These are phyloP conservation scores for Megalops cyprinoides DNA, from an alignment of 2,797 vertebrate species.

Conservation along the genomic window DNA sequence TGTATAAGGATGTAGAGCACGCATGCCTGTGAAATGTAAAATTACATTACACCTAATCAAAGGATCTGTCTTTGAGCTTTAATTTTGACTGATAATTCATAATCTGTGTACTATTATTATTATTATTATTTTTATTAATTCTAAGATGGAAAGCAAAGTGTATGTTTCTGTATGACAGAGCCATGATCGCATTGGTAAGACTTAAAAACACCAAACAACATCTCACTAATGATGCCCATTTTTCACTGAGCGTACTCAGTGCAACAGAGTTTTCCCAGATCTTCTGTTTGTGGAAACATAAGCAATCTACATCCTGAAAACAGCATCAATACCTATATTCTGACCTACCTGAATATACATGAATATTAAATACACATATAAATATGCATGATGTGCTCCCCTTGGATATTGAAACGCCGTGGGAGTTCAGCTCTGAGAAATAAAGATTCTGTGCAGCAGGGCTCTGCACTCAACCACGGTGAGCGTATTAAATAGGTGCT, in stretches of 20 bases:
- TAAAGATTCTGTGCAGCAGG: constrained; percentile 32
- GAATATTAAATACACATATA: constrained; percentile 36
- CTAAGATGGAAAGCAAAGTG: not conserved
- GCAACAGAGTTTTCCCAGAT: not conserved
- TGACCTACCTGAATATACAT: not conserved
- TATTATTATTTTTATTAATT: no score
- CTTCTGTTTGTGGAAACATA: not conserved
- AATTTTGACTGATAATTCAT: no score
- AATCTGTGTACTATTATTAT: no score
- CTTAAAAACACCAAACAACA: not conserved
- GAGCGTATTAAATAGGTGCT: not conserved
- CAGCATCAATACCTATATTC: not conserved
- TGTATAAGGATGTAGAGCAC: not conserved
- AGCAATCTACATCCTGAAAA: not conserved
- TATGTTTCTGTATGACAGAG: constrained; percentile 2
- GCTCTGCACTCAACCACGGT: not conserved
- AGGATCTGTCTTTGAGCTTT: no score
- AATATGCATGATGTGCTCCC: constrained; percentile 49
- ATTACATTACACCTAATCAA: no score
- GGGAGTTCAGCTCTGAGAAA: constrained; percentile 54
- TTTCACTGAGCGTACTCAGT: not conserved
- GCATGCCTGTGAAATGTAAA: no score
- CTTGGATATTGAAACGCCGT: constrained; percentile 52
- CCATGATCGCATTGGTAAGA: not conserved
- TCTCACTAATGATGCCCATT: not conserved